Evolutionary conservation across 2,113 vertebrate species (phyloP), one percentile per base, ranked within the genome.

Genomic region (Chrysemys picta): DNA sequence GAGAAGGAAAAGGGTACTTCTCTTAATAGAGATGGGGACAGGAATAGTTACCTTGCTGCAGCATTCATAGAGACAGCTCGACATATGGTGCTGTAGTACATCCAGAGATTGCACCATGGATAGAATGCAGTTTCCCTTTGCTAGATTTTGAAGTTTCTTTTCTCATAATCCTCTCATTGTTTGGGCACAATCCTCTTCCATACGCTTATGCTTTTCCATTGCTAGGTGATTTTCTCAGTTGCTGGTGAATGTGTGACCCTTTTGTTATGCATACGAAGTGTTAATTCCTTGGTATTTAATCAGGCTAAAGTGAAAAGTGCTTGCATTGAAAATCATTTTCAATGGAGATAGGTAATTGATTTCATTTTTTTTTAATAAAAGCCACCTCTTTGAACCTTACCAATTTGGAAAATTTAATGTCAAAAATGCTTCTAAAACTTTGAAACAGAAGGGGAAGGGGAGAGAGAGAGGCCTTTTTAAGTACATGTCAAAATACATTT

Each of bases 211-310:
- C 84, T 95, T 95, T 97, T 82, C 59, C 17, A 54, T 62, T 94
- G 56, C 12, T 93, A 88, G n/a, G 35, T 82, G 31, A 50, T 79
- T 76, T n/a, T 92, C 47, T 75, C n/a, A 87, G 85, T 82, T 91
- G 35, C n/a, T 85, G 49, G 21, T 78, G 22, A 72, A 17, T 29
- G 10, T 85, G 3, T 82, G 56, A 84, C 19, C 3, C 17, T 91
- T 95, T 90, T 59, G 76, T 88, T n/a, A 0, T 88, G n/a, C 1
- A 1, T 21, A 93, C 42, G 47, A 78, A 62, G 29, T 85, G 14
- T 88, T 78, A 95, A 78, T 85, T 94, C 56, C 82, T 42, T 84
- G 13, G 54, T 80, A 86, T 96, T 96, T 83, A 85, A 84, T 69
- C 6, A 82, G 12, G 49, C 9, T n/a, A 88, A 87, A 95, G 90